A percentile compares a stretch with the other conserved stretches of the same genome.
Conservation (phyloP, 1,140 invertebrate species). For the Trissolcus basalis region DNA sequence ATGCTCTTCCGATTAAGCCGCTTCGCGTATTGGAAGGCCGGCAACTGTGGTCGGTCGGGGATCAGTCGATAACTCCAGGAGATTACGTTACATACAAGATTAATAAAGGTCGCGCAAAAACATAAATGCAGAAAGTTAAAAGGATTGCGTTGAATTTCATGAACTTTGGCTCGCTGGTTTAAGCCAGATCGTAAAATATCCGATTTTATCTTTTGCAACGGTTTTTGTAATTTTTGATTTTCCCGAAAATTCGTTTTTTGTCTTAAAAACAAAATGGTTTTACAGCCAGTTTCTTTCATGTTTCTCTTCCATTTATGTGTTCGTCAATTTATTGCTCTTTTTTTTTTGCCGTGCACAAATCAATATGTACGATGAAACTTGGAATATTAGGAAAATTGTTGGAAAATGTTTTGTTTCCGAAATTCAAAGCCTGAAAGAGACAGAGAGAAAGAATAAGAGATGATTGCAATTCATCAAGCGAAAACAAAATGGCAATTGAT, state of each 20-base stretch:
- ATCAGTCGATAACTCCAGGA: slow-evolving; percentile 9
- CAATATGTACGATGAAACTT: too few species aligned
- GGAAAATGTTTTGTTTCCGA: too few species aligned
- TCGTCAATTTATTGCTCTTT: too few species aligned
- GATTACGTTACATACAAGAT: slow-evolving; percentile 17
- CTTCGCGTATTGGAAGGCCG: not conserved
- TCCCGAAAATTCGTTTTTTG: too few species aligned
- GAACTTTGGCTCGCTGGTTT: not conserved
- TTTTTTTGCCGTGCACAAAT: too few species aligned
- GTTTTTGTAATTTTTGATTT: not conserved
- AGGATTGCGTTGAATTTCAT: not conserved
- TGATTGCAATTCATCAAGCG: not conserved
- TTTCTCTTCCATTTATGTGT: too few species aligned
- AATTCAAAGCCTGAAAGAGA: too few species aligned
- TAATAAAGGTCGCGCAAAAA: slow-evolving; percentile 11
- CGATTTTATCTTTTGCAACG: not conserved
- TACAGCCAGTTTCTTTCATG: too few species aligned
- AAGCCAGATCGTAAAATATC: not conserved
- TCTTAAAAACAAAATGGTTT: too few species aligned
- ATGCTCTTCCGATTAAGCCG: slow-evolving; percentile 10
- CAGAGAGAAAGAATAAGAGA: too few species aligned
- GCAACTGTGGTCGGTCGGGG: not conserved
- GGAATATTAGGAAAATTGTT: too few species aligned
- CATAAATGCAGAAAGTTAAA: not conserved
- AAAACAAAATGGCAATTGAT: slow-evolving; percentile 11